These are phyloP conservation scores for Monomorium pharaonis DNA, from an alignment of 1,140 invertebrate species.

Conservation along the genomic window DNA sequence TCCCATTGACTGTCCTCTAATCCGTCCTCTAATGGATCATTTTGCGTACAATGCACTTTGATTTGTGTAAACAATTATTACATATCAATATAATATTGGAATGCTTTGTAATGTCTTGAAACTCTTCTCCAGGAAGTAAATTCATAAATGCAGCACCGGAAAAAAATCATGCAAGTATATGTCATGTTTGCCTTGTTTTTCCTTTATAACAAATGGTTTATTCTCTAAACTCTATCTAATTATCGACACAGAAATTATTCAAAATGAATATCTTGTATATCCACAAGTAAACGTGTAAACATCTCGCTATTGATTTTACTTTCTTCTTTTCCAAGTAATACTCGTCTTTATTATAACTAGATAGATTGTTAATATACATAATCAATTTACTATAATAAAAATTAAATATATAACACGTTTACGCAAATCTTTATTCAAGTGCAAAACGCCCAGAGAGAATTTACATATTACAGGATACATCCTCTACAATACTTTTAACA, in stretches of 20 bases:
- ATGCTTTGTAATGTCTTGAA: not conserved
- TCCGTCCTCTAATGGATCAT: not conserved
- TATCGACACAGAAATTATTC: not conserved
- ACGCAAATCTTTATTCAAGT: not conserved
- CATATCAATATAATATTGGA: not conserved
- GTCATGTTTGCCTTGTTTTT: not conserved
- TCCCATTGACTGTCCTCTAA: conserved; percentile 29
- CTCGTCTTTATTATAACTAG: not conserved
- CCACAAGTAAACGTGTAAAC: no score
- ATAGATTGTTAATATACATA: not conserved
- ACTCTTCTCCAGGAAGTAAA: not conserved
- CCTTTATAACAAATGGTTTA: not conserved
- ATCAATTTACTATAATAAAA: not conserved
- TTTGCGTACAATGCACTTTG: not conserved
- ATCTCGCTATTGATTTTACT: no score
- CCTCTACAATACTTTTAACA: not conserved
- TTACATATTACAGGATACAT: not conserved
- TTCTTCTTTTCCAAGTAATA: not conserved
- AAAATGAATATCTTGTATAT: not conserved
- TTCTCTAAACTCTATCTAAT: not conserved
- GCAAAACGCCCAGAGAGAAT: not conserved
- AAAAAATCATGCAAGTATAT: not conserved
- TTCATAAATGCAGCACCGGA: not conserved
- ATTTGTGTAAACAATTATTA: not conserved
- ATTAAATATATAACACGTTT: not conserved